Evolutionary conservation across 2,113 vertebrate species (phyloP), one percentile per base, ranked within the genome.

Genomic region (Alligator sinensis): DNA sequence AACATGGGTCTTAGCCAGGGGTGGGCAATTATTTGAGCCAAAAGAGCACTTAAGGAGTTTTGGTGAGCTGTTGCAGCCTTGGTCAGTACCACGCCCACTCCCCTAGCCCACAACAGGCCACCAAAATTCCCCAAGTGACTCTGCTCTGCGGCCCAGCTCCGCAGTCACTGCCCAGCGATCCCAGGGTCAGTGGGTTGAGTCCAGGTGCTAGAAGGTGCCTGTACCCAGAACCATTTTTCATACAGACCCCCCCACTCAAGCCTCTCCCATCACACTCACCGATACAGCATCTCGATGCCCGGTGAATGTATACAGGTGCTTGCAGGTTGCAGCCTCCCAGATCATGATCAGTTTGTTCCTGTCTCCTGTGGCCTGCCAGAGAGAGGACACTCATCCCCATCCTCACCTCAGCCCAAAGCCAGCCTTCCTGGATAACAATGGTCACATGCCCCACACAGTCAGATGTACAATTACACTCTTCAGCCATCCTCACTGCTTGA

Each of bases 331-430:
- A 27, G 98, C 97, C 6, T 99, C 99, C 99, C 99, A 99, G 88
- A 99, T 98, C 98, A 99, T 98, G 84, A 99, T 99, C 85, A 99
- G 97, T 38, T 99, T 99, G 96, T 98, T 99, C 95, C 98, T 97
- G 97, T 99, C 99, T 17, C 99, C 99, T 0, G 99, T 99, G 28
- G 99, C 99, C 99, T 99, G 66, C 11, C 25, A 95, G 63, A 87
- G 30, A 16, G 25, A 2, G 25, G 17, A 87, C 13, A 11, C 58
- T 77, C 4, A 0, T 92, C 13, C 68, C n/a, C 74, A 25, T 13
- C 18, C 19, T 38, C 17, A 27, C 3, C 1, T 27, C 54, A 30
- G 75, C 64, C 5, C 59, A 57, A 0, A 5, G n/a, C 60, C 21
- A 28, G 6, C 5, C 28, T 63, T 63, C 11, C 59, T 6, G 19